Percentiles rank a stretch among this genome's conserved stretches.
Conservation (phyloP, 2,113 vertebrate genomes). For the Nerophis lumbriciformis region DNA sequence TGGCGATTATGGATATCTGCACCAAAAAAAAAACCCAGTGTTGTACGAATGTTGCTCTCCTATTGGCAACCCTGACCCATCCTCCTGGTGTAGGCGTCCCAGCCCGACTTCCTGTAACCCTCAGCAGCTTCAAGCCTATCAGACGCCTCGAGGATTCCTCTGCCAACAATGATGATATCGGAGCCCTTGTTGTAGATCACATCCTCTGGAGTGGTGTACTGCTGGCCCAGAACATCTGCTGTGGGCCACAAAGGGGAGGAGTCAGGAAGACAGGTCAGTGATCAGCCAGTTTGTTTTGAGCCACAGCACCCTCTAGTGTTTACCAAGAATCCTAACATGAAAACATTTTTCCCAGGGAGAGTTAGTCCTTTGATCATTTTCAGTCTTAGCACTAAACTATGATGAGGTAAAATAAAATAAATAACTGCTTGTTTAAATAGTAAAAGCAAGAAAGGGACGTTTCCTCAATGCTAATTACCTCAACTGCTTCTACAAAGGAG, state of each 20-base stretch:
- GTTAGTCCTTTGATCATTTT: no score
- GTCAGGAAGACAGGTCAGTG: not conserved
- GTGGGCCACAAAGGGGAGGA: not conserved
- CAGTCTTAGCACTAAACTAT: no score
- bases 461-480: no score
- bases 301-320: constrained; percentile 46
- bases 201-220: constrained; percentile 83
- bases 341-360: not conserved
- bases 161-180: constrained; percentile 92
- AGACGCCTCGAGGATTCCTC: constrained; percentile 79
- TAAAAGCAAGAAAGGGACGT: no score
- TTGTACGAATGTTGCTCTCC: not conserved
- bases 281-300: not conserved
- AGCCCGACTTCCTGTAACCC: constrained; percentile 81
- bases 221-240: constrained; percentile 89
- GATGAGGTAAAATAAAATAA: no score
- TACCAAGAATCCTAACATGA: constrained; percentile 3
- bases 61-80: constrained; percentile 36
- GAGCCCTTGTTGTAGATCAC: constrained; percentile 80
- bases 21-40: not conserved
- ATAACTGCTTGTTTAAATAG: no score
- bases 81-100: constrained; percentile 82
- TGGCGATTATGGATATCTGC: no score
- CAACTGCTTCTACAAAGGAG: no score
- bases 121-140: constrained; percentile 76